Conservation (phyloP, 2,113 vertebrate species). For the Xiphorhynchus elegans region DNA sequence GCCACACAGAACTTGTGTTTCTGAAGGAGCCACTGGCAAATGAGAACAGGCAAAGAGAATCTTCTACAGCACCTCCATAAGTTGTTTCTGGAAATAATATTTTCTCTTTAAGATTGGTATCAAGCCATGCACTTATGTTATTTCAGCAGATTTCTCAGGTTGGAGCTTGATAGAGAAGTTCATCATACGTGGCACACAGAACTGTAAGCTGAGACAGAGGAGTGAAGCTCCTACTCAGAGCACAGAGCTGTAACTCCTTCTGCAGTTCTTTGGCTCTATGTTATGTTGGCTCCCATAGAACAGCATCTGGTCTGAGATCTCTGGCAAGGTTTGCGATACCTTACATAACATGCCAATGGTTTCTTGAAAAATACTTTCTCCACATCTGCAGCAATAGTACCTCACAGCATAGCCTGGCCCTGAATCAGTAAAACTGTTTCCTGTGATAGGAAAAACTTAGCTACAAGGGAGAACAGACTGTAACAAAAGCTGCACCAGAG, state of each 20-base stretch:
- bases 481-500: background rate
- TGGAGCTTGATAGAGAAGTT: background rate
- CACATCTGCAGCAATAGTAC: background rate
- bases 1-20: fast-evolving
- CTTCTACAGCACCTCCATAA: fast-evolving
- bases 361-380: background rate
- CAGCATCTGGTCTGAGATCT: background rate
- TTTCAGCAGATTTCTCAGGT: background rate
- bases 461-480: fast-evolving
- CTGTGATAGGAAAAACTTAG: background rate
- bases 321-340: background rate
- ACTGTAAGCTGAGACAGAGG: background rate
- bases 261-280: background rate
- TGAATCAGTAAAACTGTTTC: background rate
- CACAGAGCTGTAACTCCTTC: background rate
- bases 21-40: background rate
- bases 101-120: background rate
- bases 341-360: background rate
- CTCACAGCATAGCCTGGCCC: background rate
- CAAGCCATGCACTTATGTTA: fast-evolving
- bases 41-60: fast-evolving
- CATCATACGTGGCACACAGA: background rate
- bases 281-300: background rate
- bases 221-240: background rate
- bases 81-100: background rate